Conservation (phyloP, 2,888 invertebrate species). For the Lingula anatina region DNA sequence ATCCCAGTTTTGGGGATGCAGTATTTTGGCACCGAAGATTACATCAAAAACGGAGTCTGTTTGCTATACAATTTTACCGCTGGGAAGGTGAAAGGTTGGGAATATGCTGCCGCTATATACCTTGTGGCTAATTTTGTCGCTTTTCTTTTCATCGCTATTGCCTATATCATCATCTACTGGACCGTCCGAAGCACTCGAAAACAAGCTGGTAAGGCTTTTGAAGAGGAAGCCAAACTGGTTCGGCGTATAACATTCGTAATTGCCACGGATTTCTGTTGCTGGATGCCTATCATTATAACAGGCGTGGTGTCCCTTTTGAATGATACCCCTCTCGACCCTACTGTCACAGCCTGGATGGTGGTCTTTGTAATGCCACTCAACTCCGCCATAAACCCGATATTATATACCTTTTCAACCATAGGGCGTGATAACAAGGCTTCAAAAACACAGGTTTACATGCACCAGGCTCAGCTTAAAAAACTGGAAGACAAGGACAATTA, state of each 20-base stretch:
- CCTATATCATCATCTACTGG: background rate
- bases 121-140: background rate
- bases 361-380: background rate
- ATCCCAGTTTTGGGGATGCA: background rate
- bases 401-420: background rate
- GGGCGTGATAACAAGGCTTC: too few relatives aligned
- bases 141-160: background rate
- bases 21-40: background rate
- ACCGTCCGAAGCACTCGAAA: background rate
- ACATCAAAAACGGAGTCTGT: background rate
- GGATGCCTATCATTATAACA: background rate
- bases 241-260: background rate
- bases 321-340: background rate
- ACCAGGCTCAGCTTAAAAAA: too few relatives aligned
- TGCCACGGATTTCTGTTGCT: background rate
- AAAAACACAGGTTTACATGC: too few relatives aligned
- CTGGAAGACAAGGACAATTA: too few relatives aligned
- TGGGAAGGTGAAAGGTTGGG: background rate
- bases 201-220: background rate
- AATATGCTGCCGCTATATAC: background rate
- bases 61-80: background rate
- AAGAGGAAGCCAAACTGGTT: background rate
- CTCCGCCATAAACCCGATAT: background rate
- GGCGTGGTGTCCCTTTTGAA: background rate
- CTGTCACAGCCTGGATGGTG: background rate